These are phyloP conservation scores for Tylochromis polylepis DNA, from an alignment of 2,113 vertebrate genomes.

Conservation along the genomic window DNA sequence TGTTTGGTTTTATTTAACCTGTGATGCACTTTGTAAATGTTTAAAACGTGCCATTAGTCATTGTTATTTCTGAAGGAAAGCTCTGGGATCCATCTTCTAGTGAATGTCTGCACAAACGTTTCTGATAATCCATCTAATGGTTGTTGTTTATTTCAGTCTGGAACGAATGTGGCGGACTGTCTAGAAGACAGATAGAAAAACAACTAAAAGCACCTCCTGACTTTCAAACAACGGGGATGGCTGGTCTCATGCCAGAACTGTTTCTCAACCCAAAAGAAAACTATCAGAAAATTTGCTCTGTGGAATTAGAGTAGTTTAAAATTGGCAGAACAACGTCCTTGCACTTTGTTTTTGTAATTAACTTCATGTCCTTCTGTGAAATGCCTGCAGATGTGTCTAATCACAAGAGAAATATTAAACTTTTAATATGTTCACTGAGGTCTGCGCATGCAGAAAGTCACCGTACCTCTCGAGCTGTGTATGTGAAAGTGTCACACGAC, in stretches of 20 bases:
- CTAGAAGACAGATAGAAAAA: background rate
- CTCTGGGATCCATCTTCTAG: background rate
- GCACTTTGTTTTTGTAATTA: slow-evolving; percentile 31
- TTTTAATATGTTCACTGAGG: background rate
- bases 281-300: slow-evolving; percentile 4
- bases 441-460: background rate
- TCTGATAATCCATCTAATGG: background rate
- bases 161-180: background rate
- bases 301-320: slow-evolving; percentile 1
- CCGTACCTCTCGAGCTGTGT: background rate
- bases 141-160: background rate
- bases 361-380: slow-evolving; percentile 3
- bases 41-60: background rate
- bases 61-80: background rate
- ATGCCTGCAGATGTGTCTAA: background rate
- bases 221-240: background rate
- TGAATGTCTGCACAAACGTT: background rate
- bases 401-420: background rate
- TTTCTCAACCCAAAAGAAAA: background rate
- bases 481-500: background rate
- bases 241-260: background rate
- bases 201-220: background rate
- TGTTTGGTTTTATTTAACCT: background rate
- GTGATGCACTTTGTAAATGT: background rate
- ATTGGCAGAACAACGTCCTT: slow-evolving; percentile 8